Conservation (phyloP, 2,888 invertebrate species). For the Creontiades dilutus region DNA sequence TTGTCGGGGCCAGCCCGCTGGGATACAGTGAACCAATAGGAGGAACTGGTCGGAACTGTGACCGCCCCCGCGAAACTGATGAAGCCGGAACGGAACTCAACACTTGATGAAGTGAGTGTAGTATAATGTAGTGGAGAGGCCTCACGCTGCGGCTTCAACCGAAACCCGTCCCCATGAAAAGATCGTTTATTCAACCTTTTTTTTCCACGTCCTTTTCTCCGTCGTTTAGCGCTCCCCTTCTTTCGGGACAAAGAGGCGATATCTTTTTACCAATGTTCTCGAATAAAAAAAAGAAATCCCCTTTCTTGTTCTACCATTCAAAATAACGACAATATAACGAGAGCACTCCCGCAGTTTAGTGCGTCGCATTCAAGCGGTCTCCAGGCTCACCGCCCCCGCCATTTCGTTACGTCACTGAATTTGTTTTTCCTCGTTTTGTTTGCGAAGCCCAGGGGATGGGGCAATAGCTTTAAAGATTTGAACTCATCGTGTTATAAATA, state of each 20-base stretch:
- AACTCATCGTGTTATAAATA: too few species aligned
- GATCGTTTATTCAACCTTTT: constrained; percentile 62
- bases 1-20: neutral
- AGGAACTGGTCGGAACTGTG: neutral
- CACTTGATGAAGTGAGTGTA: constrained; percentile 43
- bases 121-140: constrained; percentile 43
- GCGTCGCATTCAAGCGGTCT: constrained; percentile 8
- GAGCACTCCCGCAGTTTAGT: constrained; percentile 49
- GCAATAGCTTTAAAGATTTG: neutral
- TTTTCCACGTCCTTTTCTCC: constrained; percentile 25
- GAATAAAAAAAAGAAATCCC: neutral
- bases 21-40: constrained; percentile 38
- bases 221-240: constrained; percentile 35
- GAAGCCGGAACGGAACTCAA: constrained; percentile 47
- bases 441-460: neutral
- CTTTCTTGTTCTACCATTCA: constrained; percentile 41
- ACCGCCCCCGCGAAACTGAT: constrained; percentile 41
- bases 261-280: constrained; percentile 66
- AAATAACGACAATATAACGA: constrained; percentile 54
- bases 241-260: constrained; percentile 56
- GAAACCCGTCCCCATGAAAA: constrained; percentile 35
- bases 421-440: neutral
- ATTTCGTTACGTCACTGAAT: constrained; percentile 31
- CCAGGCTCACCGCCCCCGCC: constrained; percentile 9
- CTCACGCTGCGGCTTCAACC: constrained; percentile 58